Base-by-base conservation (phyloP, 2,113 vertebrate species). In the Penelope pileata region DNA sequence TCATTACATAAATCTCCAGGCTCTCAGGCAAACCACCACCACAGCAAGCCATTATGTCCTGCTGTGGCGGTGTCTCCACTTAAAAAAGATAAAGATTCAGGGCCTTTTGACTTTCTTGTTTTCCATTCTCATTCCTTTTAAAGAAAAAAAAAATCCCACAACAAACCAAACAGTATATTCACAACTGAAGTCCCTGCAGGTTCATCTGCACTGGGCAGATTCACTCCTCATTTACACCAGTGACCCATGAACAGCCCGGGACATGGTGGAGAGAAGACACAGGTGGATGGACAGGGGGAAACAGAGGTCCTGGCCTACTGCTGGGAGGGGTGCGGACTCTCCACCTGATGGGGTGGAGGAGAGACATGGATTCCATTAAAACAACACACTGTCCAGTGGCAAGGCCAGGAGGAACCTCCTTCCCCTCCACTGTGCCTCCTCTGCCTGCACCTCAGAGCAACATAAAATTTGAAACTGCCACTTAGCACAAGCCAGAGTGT, bases 1-100 rank as follows among this genome's bases (percentile, higher is more conserved):
- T 95, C 93, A 91, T 97, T 96, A 96, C 96, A 95, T 97, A 96
- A 97, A 96, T 96, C 94, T 97, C 84, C 93, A 90, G 95, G 92
- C 92, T 96, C 83, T 94, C 86, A 86, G 90, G 68, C 77, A 92
- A 95, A 90, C 91, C 77, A 91, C 85, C 77, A 81, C 92, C 93
- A 95, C 83, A 64, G 66, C 0, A 0, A 93, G 81, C 88, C 91
- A 94, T 97, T 97, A 96, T 78, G 76, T 95, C 96, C 94, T 93
- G 91, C 97, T 97, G 96, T 93, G 96, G 80, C 0, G 3, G 93
- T 89, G 94, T 96, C 93, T 96, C 88, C 75, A 85, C 89, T 96
- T 89, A 16, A 69, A 76, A 96, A 93, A 96, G 77, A 83, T 74
- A 96, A 92, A 95, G 81, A 96, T 94, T 91, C 83, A 77, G 74